Base-by-base conservation (phyloP, 2,113 vertebrate genomes). In the Eira barbara region DNA sequence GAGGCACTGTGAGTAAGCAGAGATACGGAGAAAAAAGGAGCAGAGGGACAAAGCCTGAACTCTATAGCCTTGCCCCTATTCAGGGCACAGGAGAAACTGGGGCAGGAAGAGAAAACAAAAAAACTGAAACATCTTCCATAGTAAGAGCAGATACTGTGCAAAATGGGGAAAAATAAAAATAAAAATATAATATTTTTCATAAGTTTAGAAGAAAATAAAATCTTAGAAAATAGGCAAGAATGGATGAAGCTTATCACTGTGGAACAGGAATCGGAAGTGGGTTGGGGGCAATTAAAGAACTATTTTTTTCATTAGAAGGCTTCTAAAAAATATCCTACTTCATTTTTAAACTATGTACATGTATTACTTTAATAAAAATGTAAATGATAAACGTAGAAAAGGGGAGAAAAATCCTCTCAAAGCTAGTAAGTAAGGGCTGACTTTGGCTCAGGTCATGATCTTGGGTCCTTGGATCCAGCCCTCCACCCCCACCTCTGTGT, bases 331-430 rank as follows among this genome's bases (percentile, higher is more conserved):
- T 47, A 69, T 63, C 93, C n/a, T 82, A 23, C 69, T 81, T 93
- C n/a, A 86, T 25, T 95, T 86, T 83, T 80, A 91, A 85, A 65
- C 76, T 57, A 61, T 15, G 21, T 36, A 67, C 39, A 52, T 91
- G 27, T 42, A 82, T n/a, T 89, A 86, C 71, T 92, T 90, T 67
- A 94, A 73, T 61, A 61, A 97, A 87, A 91, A 73, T 91, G 80
- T 25, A 96, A 89, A 49, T 88, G 69, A 78, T 23, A 61, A 47
- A 29, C 49, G 14, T n/a, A 63, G 36, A 49, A 52, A 94, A 71
- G 12, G 87, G 13, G 7, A 90, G 13, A 74, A 52, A 61, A 17
- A 79, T 73, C 55, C 6, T 63, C 49, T 42, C 49, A 25, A 89
- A 92, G 27, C 74, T 29, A 76, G 74, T 47, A 31, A 47, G 27